Conservation (phyloP, 1,140 invertebrate species). For the Meloidogyne chitwoodi region DNA sequence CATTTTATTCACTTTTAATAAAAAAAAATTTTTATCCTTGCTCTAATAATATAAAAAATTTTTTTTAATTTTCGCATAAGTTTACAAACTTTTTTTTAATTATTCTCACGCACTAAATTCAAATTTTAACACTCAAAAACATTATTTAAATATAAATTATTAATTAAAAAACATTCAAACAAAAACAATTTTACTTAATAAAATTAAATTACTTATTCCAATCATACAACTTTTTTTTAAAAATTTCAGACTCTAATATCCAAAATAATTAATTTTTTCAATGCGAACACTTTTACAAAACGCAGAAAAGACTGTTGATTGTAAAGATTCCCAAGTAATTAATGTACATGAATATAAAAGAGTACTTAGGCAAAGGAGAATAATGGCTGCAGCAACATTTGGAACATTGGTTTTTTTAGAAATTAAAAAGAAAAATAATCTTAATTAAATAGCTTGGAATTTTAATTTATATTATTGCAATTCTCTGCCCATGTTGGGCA, state of each 20-base stretch:
- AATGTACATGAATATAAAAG: slow-evolving; percentile 44
- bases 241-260: background rate
- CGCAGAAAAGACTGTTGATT: slow-evolving; percentile 40
- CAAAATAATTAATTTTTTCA: background rate
- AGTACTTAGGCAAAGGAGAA: slow-evolving; percentile 42
- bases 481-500: slow-evolving; percentile 46
- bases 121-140: too few species aligned
- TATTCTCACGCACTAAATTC: too few species aligned
- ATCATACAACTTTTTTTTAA: background rate
- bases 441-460: slow-evolving; percentile 26
- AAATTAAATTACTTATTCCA: too few species aligned
- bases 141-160: too few species aligned
- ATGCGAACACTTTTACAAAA: slow-evolving; percentile 1
- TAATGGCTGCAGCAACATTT: slow-evolving; percentile 42
- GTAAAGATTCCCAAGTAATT: slow-evolving; percentile 45
- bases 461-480: slow-evolving; percentile 38
- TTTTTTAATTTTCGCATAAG: too few species aligned
- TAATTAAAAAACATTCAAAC: too few species aligned
- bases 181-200: too few species aligned
- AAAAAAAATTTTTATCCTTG: background rate
- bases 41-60: too few species aligned
- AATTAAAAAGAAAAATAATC: slow-evolving; percentile 4
- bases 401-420: slow-evolving; percentile 38
- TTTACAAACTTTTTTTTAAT: too few species aligned
- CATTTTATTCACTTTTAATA: background rate